Evolutionary conservation across 1,140 invertebrate species (phyloP), one percentile per base, ranked within the genome.

Genomic region (Drosophila azteca): DNA sequence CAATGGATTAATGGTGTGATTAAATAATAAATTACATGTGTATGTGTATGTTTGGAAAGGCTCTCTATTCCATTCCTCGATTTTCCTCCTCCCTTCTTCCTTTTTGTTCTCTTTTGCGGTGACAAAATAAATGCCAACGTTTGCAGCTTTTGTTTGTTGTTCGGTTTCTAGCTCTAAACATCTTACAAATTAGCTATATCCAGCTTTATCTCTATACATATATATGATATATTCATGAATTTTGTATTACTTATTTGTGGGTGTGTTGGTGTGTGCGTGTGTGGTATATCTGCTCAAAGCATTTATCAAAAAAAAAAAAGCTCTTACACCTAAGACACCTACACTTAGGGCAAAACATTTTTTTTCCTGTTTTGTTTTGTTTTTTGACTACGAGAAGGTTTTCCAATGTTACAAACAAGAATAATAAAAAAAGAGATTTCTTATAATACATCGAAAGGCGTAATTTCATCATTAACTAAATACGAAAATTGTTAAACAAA

Each of bases 41-140:
- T 69, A 48, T 54, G 31, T 58, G 20, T 60, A 17, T 65, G 17
- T 55, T 57, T 44, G 61, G 48, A 60, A 63, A 22, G 31, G 2
- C 8, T 41, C 29, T 20, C 17, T 20, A 20, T 58, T 57, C 4
- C 3, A 44, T 50, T 48, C 24, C 26, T 15, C 17, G 17, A 20
- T 35, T 8, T 31, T 35, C 4, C n/a, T 29, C 5, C 20, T 52
- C 46, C 46, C 55, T 64, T 20, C 15, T 24, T 13, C 15, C 29
- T 24, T 22, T 46, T 59, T 20, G 11, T 20, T 44, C 45, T 61
- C 39, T 20, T 54, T 48, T 73, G 31, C 46, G 41, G 15, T 55
- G 31, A n/a, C 55, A 59, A 69, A 79, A 81, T 87, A 87, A 87
- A 87, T 87, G 82, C 82, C 70, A 75, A 71, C 69, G 64, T 68